Evolutionary conservation across 2,888 invertebrate species (phyloP).

Genomic region (Thecophora atra): DNA sequence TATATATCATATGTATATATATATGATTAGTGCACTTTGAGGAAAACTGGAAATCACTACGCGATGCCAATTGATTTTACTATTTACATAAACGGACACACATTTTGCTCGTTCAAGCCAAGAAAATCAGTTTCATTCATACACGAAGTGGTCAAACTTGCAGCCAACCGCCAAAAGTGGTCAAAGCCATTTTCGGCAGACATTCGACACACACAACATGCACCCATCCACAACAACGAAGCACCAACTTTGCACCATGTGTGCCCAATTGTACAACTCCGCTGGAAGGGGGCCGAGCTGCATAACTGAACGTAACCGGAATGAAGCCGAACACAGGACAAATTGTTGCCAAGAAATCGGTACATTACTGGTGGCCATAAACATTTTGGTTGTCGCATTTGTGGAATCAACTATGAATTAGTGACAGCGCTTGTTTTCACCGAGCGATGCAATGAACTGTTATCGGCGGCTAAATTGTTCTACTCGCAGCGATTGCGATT

Average conservation of each 20-base stretch:
- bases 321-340: not conserved
- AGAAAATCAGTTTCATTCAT: not conserved
- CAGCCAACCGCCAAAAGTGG: constrained; percentile 15
- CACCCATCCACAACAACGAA: not conserved
- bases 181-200: not conserved
- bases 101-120: not conserved
- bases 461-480: constrained; percentile 9
- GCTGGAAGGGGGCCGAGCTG: not conserved
- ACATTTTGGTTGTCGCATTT: not conserved
- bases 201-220: not conserved
- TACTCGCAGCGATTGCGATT: constrained; percentile 35
- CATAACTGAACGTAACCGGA: constrained; percentile 17
- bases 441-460: constrained; percentile 17
- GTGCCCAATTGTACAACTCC: constrained; percentile 11
- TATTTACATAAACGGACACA: too few species aligned
- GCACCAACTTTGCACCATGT: not conserved
- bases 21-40: too few species aligned
- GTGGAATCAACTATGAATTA: not conserved
- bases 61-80: too few species aligned
- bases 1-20: too few species aligned
- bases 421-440: not conserved
- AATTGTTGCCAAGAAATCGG: constrained; percentile 1
- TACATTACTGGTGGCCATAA: constrained; percentile 1
- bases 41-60: too few species aligned
- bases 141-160: constrained; percentile 13